Percentiles rank a stretch among this genome's conserved stretches.
Evolutionary conservation across 1,140 invertebrate species (phyloP).

Genomic region (Laodelphax striatellus): DNA sequence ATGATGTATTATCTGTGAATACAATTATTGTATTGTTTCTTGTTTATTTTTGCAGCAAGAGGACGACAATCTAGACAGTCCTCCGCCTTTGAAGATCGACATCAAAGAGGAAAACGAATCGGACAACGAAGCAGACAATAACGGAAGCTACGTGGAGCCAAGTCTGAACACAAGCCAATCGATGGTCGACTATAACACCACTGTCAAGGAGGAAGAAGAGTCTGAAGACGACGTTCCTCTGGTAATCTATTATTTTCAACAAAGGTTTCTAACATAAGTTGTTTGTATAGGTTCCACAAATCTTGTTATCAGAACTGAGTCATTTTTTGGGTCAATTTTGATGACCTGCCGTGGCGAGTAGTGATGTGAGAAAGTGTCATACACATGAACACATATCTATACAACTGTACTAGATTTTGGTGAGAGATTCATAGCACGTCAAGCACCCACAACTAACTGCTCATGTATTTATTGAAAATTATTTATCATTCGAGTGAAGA

Average conservation of each 20-base stretch:
- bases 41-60: not conserved
- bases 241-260: slow-evolving; percentile 33
- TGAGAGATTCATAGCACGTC: no score
- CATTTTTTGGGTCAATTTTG: no score
- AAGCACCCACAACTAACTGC: no score
- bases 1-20: not conserved
- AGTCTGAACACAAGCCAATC: not conserved
- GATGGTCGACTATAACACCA: not conserved
- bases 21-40: not conserved
- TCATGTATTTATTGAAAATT: no score
- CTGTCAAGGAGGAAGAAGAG: slow-evolving; percentile 35
- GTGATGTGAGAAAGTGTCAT: no score
- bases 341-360: no score
- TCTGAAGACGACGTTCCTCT: slow-evolving; percentile 58
- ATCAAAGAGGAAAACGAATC: slow-evolving; percentile 31
- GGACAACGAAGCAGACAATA: slow-evolving; percentile 4
- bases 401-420: no score
- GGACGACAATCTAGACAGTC: not conserved
- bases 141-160: slow-evolving; percentile 5
- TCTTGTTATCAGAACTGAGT: not conserved
- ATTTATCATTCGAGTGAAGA: no score
- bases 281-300: no score
- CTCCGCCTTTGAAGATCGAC: not conserved
- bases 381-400: no score
- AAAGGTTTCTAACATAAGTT: no score